Evolutionary conservation across 2,113 vertebrate genomes (phyloP).

Genomic region (Typhlomys cinereus): DNA sequence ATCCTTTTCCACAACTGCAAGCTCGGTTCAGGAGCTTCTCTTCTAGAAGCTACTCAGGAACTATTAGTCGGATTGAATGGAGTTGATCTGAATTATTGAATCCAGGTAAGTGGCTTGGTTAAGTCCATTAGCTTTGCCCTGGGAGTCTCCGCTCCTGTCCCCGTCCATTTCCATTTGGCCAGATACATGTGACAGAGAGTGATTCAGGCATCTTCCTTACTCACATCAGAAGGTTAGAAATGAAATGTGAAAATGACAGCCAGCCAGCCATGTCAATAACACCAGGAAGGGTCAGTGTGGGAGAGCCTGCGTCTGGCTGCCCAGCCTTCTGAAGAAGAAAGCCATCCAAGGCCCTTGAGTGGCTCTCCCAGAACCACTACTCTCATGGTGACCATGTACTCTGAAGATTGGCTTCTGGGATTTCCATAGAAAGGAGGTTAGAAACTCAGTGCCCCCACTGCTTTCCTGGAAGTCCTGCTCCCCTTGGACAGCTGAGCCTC

Average conservation of each 20-base stretch:
- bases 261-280: slow-evolving; percentile 30
- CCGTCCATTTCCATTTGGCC: slow-evolving; percentile 45
- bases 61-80: slow-evolving; percentile 3
- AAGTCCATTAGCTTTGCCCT: slow-evolving; percentile 67
- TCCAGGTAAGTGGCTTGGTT: slow-evolving; percentile 59
- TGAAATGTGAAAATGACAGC: slow-evolving; percentile 60
- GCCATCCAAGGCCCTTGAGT: background rate
- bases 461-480: background rate
- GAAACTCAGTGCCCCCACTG: background rate
- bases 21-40: background rate
- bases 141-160: slow-evolving; percentile 42
- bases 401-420: background rate
- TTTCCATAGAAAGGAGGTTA: background rate
- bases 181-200: slow-evolving; percentile 48
- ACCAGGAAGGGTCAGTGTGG: background rate
- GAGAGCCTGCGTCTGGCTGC: background rate
- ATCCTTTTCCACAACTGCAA: background rate
- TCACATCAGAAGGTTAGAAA: slow-evolving; percentile 33
- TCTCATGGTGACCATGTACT: background rate
- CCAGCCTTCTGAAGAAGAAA: slow-evolving; percentile 19
- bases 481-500: background rate
- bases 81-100: slow-evolving; percentile 68
- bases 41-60: background rate
- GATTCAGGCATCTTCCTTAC: slow-evolving; percentile 29
- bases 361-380: background rate